A percentile compares a stretch with the other conserved stretches of the same genome.
phyloP scores from a whole-genome alignment of 2,888 invertebrate species.

The Mythimna pallens region DNA sequence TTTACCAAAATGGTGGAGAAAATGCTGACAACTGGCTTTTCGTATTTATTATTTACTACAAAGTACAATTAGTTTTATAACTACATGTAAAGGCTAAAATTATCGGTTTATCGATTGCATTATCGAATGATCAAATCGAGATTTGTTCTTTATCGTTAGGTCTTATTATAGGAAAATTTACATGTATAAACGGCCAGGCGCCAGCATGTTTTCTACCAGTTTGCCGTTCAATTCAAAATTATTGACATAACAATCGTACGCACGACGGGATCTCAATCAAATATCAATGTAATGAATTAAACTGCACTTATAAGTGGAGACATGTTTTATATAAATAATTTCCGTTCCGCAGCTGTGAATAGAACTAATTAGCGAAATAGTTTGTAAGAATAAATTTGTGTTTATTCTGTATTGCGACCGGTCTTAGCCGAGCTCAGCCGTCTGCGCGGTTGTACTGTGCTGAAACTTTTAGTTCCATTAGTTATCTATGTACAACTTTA shows the following conservation, averaged over 20 bases:
- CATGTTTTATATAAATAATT: constrained; percentile 78
- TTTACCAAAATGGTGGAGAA: constrained; percentile 61
- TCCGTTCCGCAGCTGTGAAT: constrained; percentile 89
- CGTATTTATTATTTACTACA: constrained; percentile 48
- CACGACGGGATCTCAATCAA: constrained; percentile 84
- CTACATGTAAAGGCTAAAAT: constrained; percentile 35
- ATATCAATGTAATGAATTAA: constrained; percentile 71
- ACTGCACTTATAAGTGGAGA: constrained; percentile 74
- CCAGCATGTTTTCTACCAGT: constrained; percentile 70
- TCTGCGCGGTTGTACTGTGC: constrained; percentile 29
- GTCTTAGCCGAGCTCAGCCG: constrained; percentile 58
- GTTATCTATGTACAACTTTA: constrained; percentile 27
- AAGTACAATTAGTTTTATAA: constrained; percentile 56
- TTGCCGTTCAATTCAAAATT: constrained; percentile 71
- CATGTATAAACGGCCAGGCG: constrained; percentile 29
- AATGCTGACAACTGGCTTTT: constrained; percentile 53
- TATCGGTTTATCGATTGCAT: constrained; percentile 37
- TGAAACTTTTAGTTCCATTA: constrained; percentile 17
- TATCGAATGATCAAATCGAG: constrained; percentile 42
- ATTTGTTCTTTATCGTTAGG: constrained; percentile 38
- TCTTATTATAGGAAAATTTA: constrained; percentile 37
- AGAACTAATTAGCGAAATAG: constrained; percentile 81
- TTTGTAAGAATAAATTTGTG: constrained; percentile 70
- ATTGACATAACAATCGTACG: constrained; percentile 68
- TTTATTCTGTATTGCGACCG: constrained; percentile 64